Evolutionary conservation across 2,797 vertebrate genomes (phyloP).

Genomic region (Helostoma temminkii): DNA sequence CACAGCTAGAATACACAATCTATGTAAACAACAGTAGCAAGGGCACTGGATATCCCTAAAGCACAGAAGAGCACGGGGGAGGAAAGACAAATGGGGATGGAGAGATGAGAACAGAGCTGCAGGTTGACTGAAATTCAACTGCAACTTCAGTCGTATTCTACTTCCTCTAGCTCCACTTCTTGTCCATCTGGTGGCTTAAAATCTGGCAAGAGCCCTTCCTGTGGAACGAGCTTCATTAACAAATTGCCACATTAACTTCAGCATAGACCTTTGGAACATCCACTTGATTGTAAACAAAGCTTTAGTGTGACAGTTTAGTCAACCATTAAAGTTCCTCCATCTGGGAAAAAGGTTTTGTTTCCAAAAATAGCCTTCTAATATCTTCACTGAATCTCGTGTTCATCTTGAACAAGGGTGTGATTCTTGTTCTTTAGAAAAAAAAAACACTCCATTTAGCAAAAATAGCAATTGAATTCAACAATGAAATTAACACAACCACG

Average conservation of each 20-base stretch:
- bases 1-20: conserved; percentile 70
- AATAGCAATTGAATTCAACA: neutral
- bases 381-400: conserved; percentile 8
- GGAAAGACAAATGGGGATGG: conserved; percentile 21
- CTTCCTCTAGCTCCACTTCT: neutral
- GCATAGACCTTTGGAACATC: conserved; percentile 39
- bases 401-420: conserved; percentile 8
- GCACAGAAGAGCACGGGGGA: conserved; percentile 6
- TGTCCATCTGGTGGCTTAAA: conserved; percentile 39
- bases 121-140: conserved; percentile 32
- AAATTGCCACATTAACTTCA: conserved; percentile 49
- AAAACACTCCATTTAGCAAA: too few species aligned
- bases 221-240: conserved; percentile 37
- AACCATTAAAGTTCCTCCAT: neutral
- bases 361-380: conserved; percentile 4
- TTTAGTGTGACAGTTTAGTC: neutral
- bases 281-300: conserved; percentile 22
- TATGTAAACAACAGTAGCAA: conserved; percentile 38
- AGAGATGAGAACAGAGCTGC: conserved; percentile 20
- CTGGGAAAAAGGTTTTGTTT: conserved; percentile 8
- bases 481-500: neutral
- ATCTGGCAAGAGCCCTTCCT: conserved; percentile 13
- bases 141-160: neutral
- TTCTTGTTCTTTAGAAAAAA: too few species aligned
- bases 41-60: conserved; percentile 34